phyloP scores from a whole-genome alignment of 2,113 vertebrate genomes.

The Myotis lucifugus region DNA sequence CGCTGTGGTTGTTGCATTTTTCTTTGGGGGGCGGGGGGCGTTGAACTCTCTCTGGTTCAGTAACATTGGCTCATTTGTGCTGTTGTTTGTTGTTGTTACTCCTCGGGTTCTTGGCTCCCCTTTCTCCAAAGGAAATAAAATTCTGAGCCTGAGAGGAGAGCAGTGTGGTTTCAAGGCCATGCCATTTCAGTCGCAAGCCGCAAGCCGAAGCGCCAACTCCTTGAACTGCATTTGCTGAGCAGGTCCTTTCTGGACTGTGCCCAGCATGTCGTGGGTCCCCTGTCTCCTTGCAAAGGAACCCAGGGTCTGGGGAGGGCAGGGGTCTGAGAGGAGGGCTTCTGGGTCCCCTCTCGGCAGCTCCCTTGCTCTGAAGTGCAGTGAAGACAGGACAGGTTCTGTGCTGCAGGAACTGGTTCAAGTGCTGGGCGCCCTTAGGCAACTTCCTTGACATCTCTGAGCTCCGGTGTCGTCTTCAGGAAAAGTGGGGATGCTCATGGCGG shows the following conservation, averaged over 20 bases:
- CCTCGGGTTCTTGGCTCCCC: background rate
- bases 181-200: background rate
- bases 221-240: background rate
- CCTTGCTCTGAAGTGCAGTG: background rate
- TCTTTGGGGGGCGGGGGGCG: background rate
- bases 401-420: background rate
- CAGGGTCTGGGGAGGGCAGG: background rate
- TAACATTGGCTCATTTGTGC: background rate
- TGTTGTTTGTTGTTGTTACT: background rate
- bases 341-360: background rate
- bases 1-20: conserved; percentile 44
- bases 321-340: background rate
- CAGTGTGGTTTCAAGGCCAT: background rate
- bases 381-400: background rate
- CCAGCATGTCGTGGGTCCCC: rapidly evolving
- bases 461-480: background rate
- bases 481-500: background rate
- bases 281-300: background rate
- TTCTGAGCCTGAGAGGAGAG: background rate
- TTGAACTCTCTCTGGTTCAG: background rate
- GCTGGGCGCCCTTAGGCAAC: background rate
- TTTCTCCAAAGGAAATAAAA: background rate
- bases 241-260: background rate
- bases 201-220: background rate
- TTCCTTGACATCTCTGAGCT: background rate